Conservation (phyloP, 1,140 invertebrate genomes). For the Papilio xuthus region DNA sequence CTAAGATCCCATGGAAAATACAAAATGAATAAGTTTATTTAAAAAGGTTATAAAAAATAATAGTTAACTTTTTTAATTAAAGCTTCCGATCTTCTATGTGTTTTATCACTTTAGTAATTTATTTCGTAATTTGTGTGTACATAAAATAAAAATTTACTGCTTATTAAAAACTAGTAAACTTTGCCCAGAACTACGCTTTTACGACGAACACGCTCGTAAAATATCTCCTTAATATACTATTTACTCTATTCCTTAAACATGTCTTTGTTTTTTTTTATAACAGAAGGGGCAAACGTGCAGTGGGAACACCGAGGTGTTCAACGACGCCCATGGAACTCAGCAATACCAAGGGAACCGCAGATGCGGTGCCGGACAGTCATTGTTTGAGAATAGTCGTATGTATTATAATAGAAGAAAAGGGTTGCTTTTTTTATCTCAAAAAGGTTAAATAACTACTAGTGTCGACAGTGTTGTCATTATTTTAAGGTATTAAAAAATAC, state of each 20-base stretch:
- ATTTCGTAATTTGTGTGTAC: slow-evolving; percentile 35
- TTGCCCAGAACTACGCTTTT: slow-evolving; percentile 15
- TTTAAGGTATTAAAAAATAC: neutral
- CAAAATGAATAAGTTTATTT: neutral
- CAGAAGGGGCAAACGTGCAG: too few species aligned
- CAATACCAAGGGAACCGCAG: too few species aligned
- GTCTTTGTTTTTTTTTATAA: too few species aligned
- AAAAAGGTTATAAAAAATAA: neutral
- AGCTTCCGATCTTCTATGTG: slow-evolving; percentile 29
- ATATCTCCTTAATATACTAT: slow-evolving; percentile 34
- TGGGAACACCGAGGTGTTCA: too few species aligned
- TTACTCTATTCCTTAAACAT: slow-evolving; percentile 30
- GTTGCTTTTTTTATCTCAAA: neutral
- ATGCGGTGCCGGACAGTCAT: too few species aligned
- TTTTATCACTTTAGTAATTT: slow-evolving; percentile 25
- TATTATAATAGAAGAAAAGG: neutral
- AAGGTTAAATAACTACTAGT: too few species aligned
- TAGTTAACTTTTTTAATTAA: slow-evolving; percentile 31
- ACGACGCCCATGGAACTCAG: too few species aligned
- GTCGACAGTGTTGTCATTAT: too few species aligned
- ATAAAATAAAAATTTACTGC: slow-evolving; percentile 32
- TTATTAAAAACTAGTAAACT: slow-evolving; percentile 38
- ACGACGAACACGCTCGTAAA: slow-evolving; percentile 31
- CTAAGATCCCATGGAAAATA: neutral
- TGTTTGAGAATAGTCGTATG: neutral